phyloP scores from a whole-genome alignment of 1,140 invertebrate species.

The Paramacrobiotus metropolitanus region DNA sequence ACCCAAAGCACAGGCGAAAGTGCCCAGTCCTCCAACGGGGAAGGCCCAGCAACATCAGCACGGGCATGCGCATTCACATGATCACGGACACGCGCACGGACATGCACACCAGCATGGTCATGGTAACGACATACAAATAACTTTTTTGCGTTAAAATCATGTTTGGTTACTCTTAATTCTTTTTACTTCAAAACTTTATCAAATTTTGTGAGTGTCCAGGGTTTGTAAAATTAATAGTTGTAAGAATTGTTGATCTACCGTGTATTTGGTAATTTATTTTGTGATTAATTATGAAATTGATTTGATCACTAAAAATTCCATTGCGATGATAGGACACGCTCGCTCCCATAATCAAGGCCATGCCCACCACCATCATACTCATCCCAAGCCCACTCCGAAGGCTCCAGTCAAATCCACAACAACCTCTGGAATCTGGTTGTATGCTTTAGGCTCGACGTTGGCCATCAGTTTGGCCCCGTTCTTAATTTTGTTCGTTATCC shows the following conservation, averaged over 20 bases:
- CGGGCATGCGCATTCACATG: conserved; percentile 16
- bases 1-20: conserved; percentile 2
- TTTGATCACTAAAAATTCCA: conserved; percentile 7
- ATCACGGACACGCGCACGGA: conserved; percentile 14
- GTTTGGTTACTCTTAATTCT: background rate
- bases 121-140: conserved; percentile 11
- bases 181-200: background rate
- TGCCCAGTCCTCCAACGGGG: conserved; percentile 19
- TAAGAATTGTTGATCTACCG: background rate
- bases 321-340: too few species aligned
- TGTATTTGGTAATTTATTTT: background rate
- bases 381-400: conserved; percentile 1
- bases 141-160: background rate
- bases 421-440: conserved; percentile 30
- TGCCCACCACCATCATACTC: too few species aligned
- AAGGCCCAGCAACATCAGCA: conserved; percentile 18
- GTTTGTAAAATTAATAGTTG: conserved; percentile 1
- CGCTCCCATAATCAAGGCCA: too few species aligned
- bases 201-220: conserved; percentile 4
- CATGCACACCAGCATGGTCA: conserved; percentile 8
- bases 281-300: background rate
- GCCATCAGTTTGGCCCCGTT: conserved; percentile 82
- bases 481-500: conserved; percentile 74
- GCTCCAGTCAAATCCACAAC: conserved; percentile 5
- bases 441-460: conserved; percentile 62